Conservation (phyloP, 1,140 invertebrate species). For the Fragariocoptes setiger region DNA sequence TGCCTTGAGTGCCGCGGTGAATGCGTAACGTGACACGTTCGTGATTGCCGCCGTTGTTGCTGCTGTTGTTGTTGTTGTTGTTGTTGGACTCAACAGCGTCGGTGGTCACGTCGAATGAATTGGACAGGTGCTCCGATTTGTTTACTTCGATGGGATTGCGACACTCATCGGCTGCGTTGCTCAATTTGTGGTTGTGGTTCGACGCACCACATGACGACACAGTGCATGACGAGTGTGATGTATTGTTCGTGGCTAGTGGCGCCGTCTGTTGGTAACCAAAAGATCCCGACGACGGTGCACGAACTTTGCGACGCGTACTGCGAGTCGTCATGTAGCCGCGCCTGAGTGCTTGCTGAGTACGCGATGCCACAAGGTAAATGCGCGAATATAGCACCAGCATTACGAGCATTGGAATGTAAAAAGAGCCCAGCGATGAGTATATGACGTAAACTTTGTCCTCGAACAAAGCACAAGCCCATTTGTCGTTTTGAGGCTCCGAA, state of each 20-base stretch:
- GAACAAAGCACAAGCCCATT: slow-evolving; percentile 43
- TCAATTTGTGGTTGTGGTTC: too few species aligned
- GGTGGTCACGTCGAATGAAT: neutral
- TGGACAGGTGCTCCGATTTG: neutral
- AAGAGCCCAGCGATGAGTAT: slow-evolving; percentile 69
- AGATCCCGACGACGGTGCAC: too few species aligned
- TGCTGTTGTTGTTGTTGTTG: slow-evolving; percentile 13
- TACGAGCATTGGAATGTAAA: slow-evolving; percentile 78
- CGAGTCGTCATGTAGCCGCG: slow-evolving; percentile 62
- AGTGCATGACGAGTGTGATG: too few species aligned
- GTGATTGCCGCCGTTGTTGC: slow-evolving; percentile 23
- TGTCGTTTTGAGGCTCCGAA: too few species aligned
- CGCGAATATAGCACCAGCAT: slow-evolving; percentile 89
- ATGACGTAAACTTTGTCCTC: slow-evolving; percentile 46
- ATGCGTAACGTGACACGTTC: slow-evolving; percentile 61
- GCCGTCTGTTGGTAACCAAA: too few species aligned
- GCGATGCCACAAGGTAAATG: slow-evolving; percentile 64
- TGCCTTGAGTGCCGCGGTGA: too few species aligned
- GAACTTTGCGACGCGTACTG: too few species aligned
- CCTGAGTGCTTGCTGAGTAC: slow-evolving; percentile 47
- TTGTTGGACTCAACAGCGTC: neutral
- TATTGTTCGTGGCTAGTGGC: too few species aligned
- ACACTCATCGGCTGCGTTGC: too few species aligned
- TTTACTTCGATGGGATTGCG: neutral
- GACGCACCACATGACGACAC: too few species aligned